Evolutionary conservation across 2,797 vertebrate genomes (phyloP), one percentile per base, ranked within the genome.

Genomic region (Tapirus indicus): DNA sequence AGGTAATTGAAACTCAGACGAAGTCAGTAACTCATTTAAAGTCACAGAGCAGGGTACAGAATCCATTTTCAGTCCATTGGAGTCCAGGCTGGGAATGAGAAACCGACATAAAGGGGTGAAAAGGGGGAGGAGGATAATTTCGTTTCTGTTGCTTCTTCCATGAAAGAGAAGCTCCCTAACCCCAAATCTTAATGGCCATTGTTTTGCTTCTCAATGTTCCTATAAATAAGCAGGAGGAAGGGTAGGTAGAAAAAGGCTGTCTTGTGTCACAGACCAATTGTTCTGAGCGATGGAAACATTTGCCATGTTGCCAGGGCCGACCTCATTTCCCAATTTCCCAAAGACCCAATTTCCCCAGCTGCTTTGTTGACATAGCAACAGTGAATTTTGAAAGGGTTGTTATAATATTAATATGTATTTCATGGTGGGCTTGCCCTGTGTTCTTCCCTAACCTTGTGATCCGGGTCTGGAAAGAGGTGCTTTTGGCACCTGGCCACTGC

Each of bases 321-420:
- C 88, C 97, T 98, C 97, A 97, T 98, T 68, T 98, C 49, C 93
- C 96, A 84, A 88, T 97, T 96, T 98, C 72, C 96, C 94, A 88
- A 97, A 98, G 93, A 92, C 95, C 94, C 97, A 96, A 96, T 95
- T 72, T 95, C 95, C 94, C 93, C 82, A 91, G 94, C 97, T 97
- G 97, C 93, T 97, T 21, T 5, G 97, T 91, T 97, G 96, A 95
- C 94, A 98, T 79, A 32, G 84, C 96, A 98, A 98, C 96, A 97
- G 97, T 91, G 95, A 79, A 95, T 88, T 97, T 88, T 94, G 97
- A 97, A 97, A 97, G 78, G 95, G 94, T 62, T 95, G 95, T 97
- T 97, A 97, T 95, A 95, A 97, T 97, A 97, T 97, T 97, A 97
- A 97, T 97, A 97, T 94, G 96, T 93, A 96, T 97, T 96, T 97